Conservation (phyloP, 2,113 vertebrate species). For the Corynorhinus townsendii region DNA sequence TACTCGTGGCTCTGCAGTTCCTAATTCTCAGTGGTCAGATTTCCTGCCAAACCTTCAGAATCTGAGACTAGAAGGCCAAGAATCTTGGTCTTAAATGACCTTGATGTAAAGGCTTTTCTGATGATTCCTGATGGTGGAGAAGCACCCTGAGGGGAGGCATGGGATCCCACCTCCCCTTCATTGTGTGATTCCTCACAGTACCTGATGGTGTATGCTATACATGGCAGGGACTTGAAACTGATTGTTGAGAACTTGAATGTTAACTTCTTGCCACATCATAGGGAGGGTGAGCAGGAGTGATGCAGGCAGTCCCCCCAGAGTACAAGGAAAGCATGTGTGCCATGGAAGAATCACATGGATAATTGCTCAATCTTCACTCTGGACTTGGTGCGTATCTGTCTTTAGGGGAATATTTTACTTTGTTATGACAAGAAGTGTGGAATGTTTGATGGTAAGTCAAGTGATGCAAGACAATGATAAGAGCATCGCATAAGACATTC, state of each 20-base stretch:
- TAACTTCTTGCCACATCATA: not conserved
- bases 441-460: not conserved
- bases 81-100: not conserved
- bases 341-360: accelerated
- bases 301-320: accelerated
- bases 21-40: not conserved
- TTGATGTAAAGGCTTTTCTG: not conserved
- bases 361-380: not conserved
- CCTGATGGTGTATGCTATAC: no score
- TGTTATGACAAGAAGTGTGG: not conserved
- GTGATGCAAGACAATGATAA: not conserved
- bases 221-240: not conserved
- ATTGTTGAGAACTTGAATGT: no score
- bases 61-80: not conserved
- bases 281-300: no score
- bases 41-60: not conserved
- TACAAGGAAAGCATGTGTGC: accelerated
- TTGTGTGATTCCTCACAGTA: not conserved
- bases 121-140: not conserved
- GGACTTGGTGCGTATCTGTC: not conserved
- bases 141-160: not conserved
- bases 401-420: not conserved
- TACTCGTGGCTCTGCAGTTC: accelerated
- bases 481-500: not conserved
- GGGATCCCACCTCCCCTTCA: no score